These are phyloP conservation scores for Gallinago solitaria DNA, from an alignment of 2,797 vertebrate genomes.

Conservation along the genomic window DNA sequence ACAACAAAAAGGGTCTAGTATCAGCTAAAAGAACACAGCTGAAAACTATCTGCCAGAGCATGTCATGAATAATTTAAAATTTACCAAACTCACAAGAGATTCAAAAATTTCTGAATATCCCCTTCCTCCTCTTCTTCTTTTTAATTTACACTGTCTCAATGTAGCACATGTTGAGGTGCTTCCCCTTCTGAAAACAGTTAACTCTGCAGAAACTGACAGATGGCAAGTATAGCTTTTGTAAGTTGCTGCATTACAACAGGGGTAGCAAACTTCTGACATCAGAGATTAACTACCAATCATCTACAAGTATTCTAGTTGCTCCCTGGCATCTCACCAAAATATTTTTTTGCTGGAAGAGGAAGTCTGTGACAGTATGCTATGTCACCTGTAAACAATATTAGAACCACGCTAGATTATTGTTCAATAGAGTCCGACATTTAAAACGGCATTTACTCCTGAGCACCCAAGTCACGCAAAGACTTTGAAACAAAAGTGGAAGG, in stretches of 20 bases:
- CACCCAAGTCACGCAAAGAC: background rate
- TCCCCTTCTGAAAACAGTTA: background rate
- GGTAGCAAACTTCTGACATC: no score
- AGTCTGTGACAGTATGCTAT: background rate
- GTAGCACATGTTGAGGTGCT: background rate
- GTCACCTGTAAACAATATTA: rapidly evolving
- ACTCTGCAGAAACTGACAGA: background rate
- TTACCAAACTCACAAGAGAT: background rate
- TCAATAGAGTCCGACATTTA: rapidly evolving
- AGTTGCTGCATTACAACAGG: no score
- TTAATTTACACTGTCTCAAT: background rate
- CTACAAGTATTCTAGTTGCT: rapidly evolving
- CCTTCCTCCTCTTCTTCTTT: background rate
- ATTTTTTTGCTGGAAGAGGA: background rate
- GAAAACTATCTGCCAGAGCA: background rate
- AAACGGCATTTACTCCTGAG: background rate
- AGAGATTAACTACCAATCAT: background rate
- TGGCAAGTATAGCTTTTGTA: rapidly evolving
- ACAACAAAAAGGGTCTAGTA: background rate
- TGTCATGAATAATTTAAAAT: background rate
- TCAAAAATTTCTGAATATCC: background rate
- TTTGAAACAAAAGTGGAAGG: rapidly evolving
- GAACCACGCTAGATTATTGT: rapidly evolving
- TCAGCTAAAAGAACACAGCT: background rate
- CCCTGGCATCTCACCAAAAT: background rate